Base-by-base conservation (phyloP, 2,888 invertebrate genomes). In the Nycteola revayana region DNA sequence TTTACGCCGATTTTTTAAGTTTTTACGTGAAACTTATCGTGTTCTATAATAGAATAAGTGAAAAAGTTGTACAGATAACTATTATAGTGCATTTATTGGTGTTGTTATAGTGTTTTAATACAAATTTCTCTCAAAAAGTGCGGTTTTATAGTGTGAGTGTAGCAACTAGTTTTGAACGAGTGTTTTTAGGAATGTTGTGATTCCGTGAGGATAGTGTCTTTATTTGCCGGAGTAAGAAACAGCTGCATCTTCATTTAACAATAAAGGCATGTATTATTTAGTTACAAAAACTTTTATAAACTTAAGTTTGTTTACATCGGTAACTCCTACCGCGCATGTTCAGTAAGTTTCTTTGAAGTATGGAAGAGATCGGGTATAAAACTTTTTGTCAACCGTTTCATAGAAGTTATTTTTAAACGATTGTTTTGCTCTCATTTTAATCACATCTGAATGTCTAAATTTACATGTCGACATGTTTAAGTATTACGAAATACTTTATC, bases 111-210 rank as follows among this genome's bases (percentile, higher is more conserved):
- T 75, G 68, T 63, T 79, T 67, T 25, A 50, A 49, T 43, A 56
- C 50, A 66, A 63, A 73, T 73, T 82, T 82, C 67, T 64, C 65
- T 78, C 60, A 83, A 75, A 84, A 85, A 85, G 76, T 81, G 80
- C 66, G 62, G 61, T 65, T 66, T 72, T 67, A 66, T 61, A 60
- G 74, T 79, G 79, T 63, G 66, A 63, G 75, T 66, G 69, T 73
- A 76, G 77, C 68, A 81, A 79, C 82, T 75, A 77, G 79, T 83
- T 83, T 78, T 66, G 67, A 76, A 70, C 71, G 71, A 71, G 82
- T 77, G 78, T 75, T 77, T 77, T 76, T 66, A 75, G 82, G 85
- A 85, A 86, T 86, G 86, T 80, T 82, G 83, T 85, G 85, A 79
- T 77, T 86, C 72, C 61, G 69, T 82, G 75, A 82, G 82, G 75